phyloP scores from a whole-genome alignment of 1,140 invertebrate species.

The Microplitis demolitor region DNA sequence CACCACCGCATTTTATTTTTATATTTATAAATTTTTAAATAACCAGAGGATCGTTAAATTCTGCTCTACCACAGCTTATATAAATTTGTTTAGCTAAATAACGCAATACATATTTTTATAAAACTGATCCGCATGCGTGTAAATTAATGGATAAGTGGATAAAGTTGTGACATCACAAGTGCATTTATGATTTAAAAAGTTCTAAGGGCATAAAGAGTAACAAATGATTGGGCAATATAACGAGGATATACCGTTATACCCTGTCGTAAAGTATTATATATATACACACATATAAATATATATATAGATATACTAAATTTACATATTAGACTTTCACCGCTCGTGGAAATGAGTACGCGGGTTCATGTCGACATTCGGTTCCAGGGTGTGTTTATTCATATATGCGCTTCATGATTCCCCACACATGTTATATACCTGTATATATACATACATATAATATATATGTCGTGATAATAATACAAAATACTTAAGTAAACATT shows the following conservation, averaged over 20 bases:
- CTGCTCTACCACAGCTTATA: too few species aligned
- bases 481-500: neutral
- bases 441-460: neutral
- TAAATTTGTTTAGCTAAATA: too few species aligned
- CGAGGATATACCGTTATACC: neutral
- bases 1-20: neutral
- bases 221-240: neutral
- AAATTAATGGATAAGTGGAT: too few species aligned
- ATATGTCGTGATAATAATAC: conserved; percentile 9
- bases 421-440: neutral
- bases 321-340: conserved; percentile 21
- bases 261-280: neutral
- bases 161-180: too few species aligned
- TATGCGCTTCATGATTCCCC: neutral
- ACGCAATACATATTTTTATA: too few species aligned
- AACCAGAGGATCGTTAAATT: too few species aligned
- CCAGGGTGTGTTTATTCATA: conserved; percentile 14
- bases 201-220: too few species aligned
- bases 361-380: conserved; percentile 22
- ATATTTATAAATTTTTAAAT: too few species aligned
- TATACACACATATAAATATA: neutral
- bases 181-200: too few species aligned
- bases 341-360: conserved; percentile 21
- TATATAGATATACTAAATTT: conserved; percentile 20
- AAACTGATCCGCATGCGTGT: too few species aligned